A percentile compares a stretch with the other conserved stretches of the same genome.
phyloP scores from a whole-genome alignment of 2,888 invertebrate species.

The Isoperla grammatica region DNA sequence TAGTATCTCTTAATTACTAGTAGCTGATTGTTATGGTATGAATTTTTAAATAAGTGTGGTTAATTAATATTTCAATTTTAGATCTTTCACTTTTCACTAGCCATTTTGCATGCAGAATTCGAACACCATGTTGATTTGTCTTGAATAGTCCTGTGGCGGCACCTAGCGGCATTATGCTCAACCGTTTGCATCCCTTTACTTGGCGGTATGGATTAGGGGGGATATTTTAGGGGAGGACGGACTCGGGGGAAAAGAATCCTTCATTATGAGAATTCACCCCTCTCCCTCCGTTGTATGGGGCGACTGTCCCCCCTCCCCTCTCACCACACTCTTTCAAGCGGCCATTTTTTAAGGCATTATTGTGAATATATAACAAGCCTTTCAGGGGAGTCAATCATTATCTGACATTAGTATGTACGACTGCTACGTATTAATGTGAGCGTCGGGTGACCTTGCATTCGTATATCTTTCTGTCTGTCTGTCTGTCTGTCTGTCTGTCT shows the following conservation, averaged over 20 bases:
- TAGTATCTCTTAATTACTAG: too few species aligned
- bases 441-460: too few species aligned
- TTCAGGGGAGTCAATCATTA: too few species aligned
- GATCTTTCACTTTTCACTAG: too few species aligned
- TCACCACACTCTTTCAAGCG: background rate
- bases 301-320: background rate
- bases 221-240: slow-evolving; percentile 4
- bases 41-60: too few species aligned
- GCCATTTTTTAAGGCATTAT: slow-evolving; percentile 14
- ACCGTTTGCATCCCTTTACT: slow-evolving; percentile 5
- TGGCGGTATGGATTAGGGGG: slow-evolving; percentile 11
- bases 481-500: too few species aligned
- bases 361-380: background rate
- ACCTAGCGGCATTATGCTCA: background rate
- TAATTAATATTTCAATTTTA: too few species aligned
- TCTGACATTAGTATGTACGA: too few species aligned
- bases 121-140: background rate
- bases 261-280: slow-evolving; percentile 17
- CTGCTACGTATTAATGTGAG: too few species aligned
- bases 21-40: too few species aligned
- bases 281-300: background rate
- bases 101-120: too few species aligned
- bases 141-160: slow-evolving; percentile 1
- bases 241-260: slow-evolving; percentile 5
- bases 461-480: too few species aligned